Evolutionary conservation across 2,797 vertebrate genomes (phyloP), one percentile per base, ranked within the genome.

Genomic region (Halcyon smyrnensis): DNA sequence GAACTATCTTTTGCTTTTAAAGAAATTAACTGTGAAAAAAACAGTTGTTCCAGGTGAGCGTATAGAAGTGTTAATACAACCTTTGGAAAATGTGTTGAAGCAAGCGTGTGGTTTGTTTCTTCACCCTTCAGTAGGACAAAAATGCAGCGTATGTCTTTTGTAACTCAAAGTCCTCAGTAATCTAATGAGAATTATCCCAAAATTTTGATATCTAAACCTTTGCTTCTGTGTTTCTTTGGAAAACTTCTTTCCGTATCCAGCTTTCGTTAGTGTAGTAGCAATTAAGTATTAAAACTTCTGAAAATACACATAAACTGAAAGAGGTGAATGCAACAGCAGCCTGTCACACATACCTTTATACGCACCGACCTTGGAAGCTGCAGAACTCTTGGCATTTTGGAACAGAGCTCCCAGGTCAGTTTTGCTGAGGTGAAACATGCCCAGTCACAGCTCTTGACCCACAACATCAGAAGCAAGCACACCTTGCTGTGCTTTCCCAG

Each of bases 11-110:
- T 51, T 51, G 50, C 9, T 17, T 51, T 51, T 51, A 17, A 28
- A 14, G 10, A 51, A 75, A 2, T 8, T 36, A 57, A 48, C 37
- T n/a, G 62, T 18, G 20, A 8, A 63, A 69, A 73, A 51, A 76
- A 14, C 2, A n/a, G 5, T 39, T 63, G 8, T 74, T 90, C 14
- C 18, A 75, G 3, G 9, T 30, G 20, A 57, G 15, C 0, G 0
- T 37, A 15, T 57, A 25, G 36, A 60, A 37, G 11, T 36, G 50
- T 88, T 86, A 60, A 17, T 75, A 4, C 8, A 78, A 12, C 32
- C 18, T 9, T 57, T 65, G 20, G 53, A 71, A 41, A 25, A 25
- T 23, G 10, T 32, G 74, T 70, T 48, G 30, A n/a, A 77, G 64
- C 27, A 32, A 7, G 0, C 2, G 0, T 24, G 28, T 48, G 13